A percentile compares a stretch with the other conserved stretches of the same genome.
Conservation (phyloP, 1,140 invertebrate species). For the Drosophila pectinifera region DNA sequence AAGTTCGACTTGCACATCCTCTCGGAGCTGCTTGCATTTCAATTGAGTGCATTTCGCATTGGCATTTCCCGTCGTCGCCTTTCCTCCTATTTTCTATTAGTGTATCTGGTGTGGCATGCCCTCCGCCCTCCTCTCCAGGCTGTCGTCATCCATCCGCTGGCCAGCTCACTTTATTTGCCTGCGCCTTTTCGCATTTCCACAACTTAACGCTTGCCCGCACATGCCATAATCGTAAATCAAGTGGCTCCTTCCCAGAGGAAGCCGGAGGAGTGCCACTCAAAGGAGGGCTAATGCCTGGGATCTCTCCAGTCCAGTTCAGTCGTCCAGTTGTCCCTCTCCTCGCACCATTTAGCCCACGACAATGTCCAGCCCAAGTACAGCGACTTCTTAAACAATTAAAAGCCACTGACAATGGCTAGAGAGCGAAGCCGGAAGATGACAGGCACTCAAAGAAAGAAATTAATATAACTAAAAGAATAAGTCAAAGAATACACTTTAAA, state of each 20-base stretch:
- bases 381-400: slow-evolving; percentile 57
- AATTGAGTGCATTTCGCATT: slow-evolving; percentile 71
- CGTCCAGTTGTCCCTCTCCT: slow-evolving; percentile 10
- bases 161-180: slow-evolving; percentile 59
- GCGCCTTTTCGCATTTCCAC: slow-evolving; percentile 50
- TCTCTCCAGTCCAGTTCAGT: slow-evolving; percentile 14
- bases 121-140: slow-evolving; percentile 1
- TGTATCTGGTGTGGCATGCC: slow-evolving; percentile 1
- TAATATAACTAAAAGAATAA: neutral
- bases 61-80: slow-evolving; percentile 22
- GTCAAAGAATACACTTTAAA: neutral
- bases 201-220: slow-evolving; percentile 65
- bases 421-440: neutral
- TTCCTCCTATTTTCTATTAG: slow-evolving; percentile 37
- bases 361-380: slow-evolving; percentile 57
- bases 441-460: slow-evolving; percentile 1
- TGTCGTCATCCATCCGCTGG: slow-evolving; percentile 26
- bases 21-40: slow-evolving; percentile 52
- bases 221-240: slow-evolving; percentile 66
- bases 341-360: slow-evolving; percentile 31
- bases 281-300: slow-evolving; percentile 24
- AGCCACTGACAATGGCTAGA: neutral
- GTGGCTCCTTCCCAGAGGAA: slow-evolving; percentile 31
- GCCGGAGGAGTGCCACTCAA: slow-evolving; percentile 20
- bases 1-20: slow-evolving; percentile 37